These are phyloP conservation scores for Peromyscus nudipes DNA, from an alignment of 2,797 vertebrate genomes.

Conservation along the genomic window DNA sequence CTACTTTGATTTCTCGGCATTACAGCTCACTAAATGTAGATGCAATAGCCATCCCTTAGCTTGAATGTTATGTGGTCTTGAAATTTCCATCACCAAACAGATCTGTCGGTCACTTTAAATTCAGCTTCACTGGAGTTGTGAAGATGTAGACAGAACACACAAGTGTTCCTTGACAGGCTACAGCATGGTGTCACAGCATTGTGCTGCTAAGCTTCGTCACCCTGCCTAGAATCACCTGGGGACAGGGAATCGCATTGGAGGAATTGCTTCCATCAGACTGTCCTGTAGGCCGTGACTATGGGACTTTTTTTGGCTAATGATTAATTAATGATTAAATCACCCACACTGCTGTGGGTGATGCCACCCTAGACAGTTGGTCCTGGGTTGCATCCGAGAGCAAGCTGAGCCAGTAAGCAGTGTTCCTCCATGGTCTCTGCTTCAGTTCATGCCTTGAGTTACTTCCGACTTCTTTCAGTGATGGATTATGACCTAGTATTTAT, in stretches of 20 bases:
- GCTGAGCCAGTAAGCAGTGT: background rate
- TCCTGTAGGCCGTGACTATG: background rate
- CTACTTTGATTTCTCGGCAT: background rate
- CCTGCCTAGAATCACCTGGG: background rate
- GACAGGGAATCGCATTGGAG: background rate
- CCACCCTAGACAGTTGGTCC: background rate
- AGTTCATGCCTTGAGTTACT: background rate
- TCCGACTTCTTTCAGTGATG: background rate
- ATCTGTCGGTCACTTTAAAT: background rate
- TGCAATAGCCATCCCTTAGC: background rate
- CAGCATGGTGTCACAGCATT: background rate
- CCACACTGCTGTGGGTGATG: background rate
- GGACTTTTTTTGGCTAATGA: background rate
- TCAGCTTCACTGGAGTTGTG: background rate
- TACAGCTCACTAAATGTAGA: background rate
- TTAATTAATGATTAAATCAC: background rate
- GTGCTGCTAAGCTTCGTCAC: background rate
- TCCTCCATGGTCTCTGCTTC: background rate
- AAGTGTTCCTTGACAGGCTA: background rate
- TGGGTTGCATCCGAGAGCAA: background rate
- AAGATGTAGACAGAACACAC: background rate
- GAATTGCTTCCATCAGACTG: background rate
- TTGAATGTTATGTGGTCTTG: background rate
- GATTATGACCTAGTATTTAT: background rate
- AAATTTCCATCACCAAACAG: background rate